A percentile compares a stretch with the other conserved stretches of the same genome.
Evolutionary conservation across 2,888 invertebrate genomes (phyloP).

Genomic region (Balanococcus diminutus): DNA sequence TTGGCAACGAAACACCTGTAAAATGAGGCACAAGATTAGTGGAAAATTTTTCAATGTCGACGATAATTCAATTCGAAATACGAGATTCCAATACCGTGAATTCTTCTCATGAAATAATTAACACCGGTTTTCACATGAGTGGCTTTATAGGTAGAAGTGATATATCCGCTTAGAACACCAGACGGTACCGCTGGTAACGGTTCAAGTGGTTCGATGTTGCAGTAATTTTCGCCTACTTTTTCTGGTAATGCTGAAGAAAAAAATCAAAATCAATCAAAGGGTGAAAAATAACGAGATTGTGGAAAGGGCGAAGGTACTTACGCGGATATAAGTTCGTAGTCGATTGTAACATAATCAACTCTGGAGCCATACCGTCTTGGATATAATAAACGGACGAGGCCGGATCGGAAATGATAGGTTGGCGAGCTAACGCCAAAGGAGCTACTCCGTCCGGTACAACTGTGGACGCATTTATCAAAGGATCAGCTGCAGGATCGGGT

Average conservation of each 20-base stretch:
- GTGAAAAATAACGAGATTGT: not conserved
- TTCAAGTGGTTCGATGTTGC: slow-evolving; percentile 86
- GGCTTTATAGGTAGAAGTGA: slow-evolving; percentile 89
- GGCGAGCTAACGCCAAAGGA: not conserved
- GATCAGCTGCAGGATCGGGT: slow-evolving; percentile 39
- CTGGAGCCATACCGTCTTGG: slow-evolving; percentile 56
- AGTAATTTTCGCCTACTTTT: slow-evolving; percentile 84
- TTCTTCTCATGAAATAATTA: slow-evolving; percentile 82
- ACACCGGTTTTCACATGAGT: slow-evolving; percentile 85
- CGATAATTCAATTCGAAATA: not conserved
- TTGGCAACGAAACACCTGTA: slow-evolving; percentile 77
- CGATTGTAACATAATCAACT: slow-evolving; percentile 51
- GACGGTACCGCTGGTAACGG: slow-evolving; percentile 71
- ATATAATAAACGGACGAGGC: slow-evolving; percentile 51
- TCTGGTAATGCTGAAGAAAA: slow-evolving; percentile 74
- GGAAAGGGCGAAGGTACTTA: not conserved
- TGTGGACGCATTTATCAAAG: slow-evolving; percentile 33
- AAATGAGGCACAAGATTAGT: slow-evolving; percentile 56
- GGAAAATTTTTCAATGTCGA: not conserved
- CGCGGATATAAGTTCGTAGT: slow-evolving; percentile 38
- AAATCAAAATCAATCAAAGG: slow-evolving; percentile 47
- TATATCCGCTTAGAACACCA: slow-evolving; percentile 73
- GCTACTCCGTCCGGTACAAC: slow-evolving; percentile 41
- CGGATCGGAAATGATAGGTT: slow-evolving; percentile 45
- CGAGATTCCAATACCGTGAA: slow-evolving; percentile 73